These are phyloP conservation scores for Galerucella calmariensis DNA, from an alignment of 2,888 invertebrate genomes.

Conservation along the genomic window DNA sequence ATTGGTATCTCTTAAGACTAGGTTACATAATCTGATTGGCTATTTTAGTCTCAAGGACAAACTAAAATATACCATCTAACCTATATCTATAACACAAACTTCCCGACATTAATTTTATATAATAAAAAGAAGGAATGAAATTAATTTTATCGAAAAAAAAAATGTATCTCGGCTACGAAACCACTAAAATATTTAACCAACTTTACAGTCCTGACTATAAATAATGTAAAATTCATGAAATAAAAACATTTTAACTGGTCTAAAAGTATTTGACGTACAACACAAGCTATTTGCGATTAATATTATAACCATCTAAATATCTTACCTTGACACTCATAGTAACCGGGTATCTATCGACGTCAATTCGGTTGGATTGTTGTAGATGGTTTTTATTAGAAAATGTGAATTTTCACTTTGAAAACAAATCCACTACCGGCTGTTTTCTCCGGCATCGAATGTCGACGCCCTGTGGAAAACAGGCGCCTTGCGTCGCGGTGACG, in stretches of 20 bases:
- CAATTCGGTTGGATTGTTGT: neutral
- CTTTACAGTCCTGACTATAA: no score
- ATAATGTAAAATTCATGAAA: neutral
- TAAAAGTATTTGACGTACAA: conserved; percentile 21
- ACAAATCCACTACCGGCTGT: conserved; percentile 24
- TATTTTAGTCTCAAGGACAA: no score
- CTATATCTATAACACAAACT: no score
- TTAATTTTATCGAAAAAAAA: no score
- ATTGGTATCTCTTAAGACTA: no score
- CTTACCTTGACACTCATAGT: conserved; percentile 52
- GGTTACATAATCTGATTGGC: no score
- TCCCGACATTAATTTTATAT: no score
- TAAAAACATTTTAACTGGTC: conserved; percentile 4
- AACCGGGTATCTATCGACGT: conserved; percentile 17
- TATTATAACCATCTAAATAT: conserved; percentile 26
- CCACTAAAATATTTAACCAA: no score
- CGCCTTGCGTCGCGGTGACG: conserved; percentile 44
- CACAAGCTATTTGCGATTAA: conserved; percentile 29
- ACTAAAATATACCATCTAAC: no score
- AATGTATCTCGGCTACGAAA: no score
- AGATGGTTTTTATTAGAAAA: conserved; percentile 7
- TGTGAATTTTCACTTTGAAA: conserved; percentile 9
- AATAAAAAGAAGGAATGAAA: no score
- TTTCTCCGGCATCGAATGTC: conserved; percentile 41
- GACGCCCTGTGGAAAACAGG: conserved; percentile 53